Evolutionary conservation across 2,113 vertebrate species (phyloP).

Genomic region (Myrmecobius fasciatus): DNA sequence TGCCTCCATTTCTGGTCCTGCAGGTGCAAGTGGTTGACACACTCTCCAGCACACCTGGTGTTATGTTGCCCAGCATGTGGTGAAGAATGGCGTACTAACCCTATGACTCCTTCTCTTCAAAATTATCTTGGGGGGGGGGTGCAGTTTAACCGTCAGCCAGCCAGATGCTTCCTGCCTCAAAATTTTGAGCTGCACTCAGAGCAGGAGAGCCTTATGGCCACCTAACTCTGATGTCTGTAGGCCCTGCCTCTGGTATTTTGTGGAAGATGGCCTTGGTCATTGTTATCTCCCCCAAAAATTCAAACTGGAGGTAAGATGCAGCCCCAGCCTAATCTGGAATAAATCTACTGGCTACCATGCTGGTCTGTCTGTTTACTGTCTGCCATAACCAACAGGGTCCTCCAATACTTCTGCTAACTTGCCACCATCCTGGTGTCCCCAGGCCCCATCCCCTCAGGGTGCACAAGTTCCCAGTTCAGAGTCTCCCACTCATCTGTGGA

Average conservation of each 20-base stretch:
- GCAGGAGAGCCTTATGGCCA: conserved; percentile 86
- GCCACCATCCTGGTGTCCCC: conserved; percentile 36
- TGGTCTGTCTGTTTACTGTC: conserved; percentile 82
- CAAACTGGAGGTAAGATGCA: conserved; percentile 45
- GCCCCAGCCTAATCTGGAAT: conserved; percentile 85
- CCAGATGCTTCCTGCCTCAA: conserved; percentile 86
- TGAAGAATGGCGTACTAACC: background rate
- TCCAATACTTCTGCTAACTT: background rate
- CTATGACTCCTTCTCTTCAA: background rate
- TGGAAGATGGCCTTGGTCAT: conserved; percentile 83
- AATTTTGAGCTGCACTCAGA: conserved; percentile 90
- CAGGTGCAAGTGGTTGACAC: background rate
- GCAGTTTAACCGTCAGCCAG: background rate
- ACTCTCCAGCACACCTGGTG: background rate
- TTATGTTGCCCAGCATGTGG: background rate
- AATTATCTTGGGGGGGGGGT: background rate
- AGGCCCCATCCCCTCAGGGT: background rate
- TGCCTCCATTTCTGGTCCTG: background rate
- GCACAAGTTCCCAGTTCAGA: rapidly evolving
- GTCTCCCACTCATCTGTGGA: conserved; percentile 49
- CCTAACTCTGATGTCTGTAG: conserved; percentile 84
- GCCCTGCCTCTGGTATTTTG: conserved; percentile 88
- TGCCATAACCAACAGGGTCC: background rate
- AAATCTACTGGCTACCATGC: conserved; percentile 89
- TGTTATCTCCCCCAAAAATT: conserved; percentile 80